Conservation (phyloP, 2,888 invertebrate genomes). For the Tolmerus cingulatus region DNA sequence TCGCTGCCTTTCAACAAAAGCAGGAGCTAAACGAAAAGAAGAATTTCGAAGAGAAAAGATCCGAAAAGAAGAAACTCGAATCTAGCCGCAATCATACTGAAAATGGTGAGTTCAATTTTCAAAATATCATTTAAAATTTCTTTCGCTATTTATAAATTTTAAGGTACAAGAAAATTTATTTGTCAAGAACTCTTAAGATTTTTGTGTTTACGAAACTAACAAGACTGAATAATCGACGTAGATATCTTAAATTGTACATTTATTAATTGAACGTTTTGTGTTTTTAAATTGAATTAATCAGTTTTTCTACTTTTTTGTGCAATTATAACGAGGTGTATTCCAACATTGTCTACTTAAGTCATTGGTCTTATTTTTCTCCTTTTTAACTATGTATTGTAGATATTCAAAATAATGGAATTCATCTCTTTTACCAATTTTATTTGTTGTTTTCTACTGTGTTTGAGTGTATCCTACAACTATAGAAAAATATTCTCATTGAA, state of each 20-base stretch:
- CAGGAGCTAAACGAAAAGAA: slow-evolving; percentile 60
- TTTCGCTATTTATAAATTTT: background rate
- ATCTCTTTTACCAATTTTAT: background rate
- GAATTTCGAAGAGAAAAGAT: slow-evolving; percentile 53
- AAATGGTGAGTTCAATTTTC: background rate
- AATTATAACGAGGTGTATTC: background rate
- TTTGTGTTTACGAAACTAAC: background rate
- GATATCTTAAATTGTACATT: background rate
- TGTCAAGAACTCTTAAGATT: background rate
- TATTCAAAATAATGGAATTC: background rate
- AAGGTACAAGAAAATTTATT: background rate
- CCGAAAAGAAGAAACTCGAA: background rate
- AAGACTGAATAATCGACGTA: background rate
- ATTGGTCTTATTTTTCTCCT: background rate
- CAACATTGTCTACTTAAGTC: background rate
- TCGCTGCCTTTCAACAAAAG: slow-evolving; percentile 63
- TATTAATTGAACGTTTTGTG: background rate
- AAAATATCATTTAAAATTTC: background rate
- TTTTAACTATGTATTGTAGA: background rate
- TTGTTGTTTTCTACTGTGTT: background rate
- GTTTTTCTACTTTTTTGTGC: too few relatives aligned
- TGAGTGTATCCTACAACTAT: background rate
- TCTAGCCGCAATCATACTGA: background rate
- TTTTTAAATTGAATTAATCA: too few relatives aligned
- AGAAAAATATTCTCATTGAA: background rate